Evolutionary conservation across 2,113 vertebrate species (phyloP), one percentile per base, ranked within the genome.

Genomic region (Xerus inauris): DNA sequence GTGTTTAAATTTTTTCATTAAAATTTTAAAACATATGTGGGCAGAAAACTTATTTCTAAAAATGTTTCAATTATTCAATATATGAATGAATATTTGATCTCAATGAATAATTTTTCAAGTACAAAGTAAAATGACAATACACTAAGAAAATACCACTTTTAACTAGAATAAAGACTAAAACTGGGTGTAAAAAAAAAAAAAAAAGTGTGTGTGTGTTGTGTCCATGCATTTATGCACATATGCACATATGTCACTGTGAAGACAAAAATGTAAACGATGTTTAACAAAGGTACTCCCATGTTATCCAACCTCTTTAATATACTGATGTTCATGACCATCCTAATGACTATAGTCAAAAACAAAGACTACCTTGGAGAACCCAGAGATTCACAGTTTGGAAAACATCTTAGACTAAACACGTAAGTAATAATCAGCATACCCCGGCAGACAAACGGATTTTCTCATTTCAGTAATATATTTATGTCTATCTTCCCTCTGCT

Each of bases 251-350:
- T 94, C 89, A 86, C 30, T 4, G 16, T 54, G 16, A 89, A 64
- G 20, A 42, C 57, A 84, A 83, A 30, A 40, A 16, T 26, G 30
- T 26, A 72, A 38, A 75, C 17, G 69, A 54, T 88, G 80, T 16
- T 64, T 32, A 71, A 32, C 47, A 88, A 65, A 81, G 32, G 51
- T 4, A 40, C 7, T 22, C 9, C 30, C 71, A 32, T 2, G 22
- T 87, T 26, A 40, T 73, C 11, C 87, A 30, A 13, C 14, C n/a
- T 73, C 76, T 49, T 77, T n/a, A 11, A 28, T 45, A 72, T 26
- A 72, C 0, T 22, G 7, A n/a, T 57, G 22, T 1, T 30, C 26
- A n/a, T 16, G 6, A 35, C 35, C 9, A 24, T 13, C 3, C 30
- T 35, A 45, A 11, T 51, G 62, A 77, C 22, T 26, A n/a, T 3